phyloP scores from a whole-genome alignment of 2,888 invertebrate species.

The Bruchidius siliquastri region DNA sequence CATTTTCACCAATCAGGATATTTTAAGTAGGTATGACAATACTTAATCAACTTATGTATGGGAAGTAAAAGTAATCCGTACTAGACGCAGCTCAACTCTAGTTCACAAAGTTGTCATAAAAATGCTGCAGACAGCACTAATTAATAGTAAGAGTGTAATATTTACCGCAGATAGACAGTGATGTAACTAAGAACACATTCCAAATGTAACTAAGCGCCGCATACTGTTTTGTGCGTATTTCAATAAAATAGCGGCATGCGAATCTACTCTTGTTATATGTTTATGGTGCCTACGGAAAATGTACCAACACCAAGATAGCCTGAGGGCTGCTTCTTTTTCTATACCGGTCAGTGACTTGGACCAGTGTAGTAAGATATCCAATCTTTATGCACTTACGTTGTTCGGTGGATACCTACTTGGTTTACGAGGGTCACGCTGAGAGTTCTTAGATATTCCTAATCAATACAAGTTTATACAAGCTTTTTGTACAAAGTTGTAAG shows the following conservation, averaged over 20 bases:
- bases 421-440: too few species aligned
- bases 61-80: background rate
- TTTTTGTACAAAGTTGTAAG: too few species aligned
- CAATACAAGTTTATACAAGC: too few species aligned
- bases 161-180: background rate
- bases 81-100: background rate
- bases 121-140: background rate
- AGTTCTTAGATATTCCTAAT: too few species aligned
- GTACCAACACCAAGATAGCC: background rate
- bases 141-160: background rate
- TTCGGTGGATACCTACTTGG: too few species aligned
- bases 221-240: background rate
- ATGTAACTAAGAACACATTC: background rate
- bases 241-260: background rate
- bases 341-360: background rate
- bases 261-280: background rate
- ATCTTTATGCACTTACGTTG: too few species aligned
- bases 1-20: too few species aligned
- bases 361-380: background rate
- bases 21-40: too few species aligned
- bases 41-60: too few species aligned
- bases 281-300: background rate
- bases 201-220: background rate
- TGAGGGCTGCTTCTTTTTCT: background rate
- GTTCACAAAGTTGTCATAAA: background rate